Evolutionary conservation across 2,888 invertebrate genomes (phyloP), one percentile per base, ranked within the genome.

Genomic region (Cheilosia variabilis): DNA sequence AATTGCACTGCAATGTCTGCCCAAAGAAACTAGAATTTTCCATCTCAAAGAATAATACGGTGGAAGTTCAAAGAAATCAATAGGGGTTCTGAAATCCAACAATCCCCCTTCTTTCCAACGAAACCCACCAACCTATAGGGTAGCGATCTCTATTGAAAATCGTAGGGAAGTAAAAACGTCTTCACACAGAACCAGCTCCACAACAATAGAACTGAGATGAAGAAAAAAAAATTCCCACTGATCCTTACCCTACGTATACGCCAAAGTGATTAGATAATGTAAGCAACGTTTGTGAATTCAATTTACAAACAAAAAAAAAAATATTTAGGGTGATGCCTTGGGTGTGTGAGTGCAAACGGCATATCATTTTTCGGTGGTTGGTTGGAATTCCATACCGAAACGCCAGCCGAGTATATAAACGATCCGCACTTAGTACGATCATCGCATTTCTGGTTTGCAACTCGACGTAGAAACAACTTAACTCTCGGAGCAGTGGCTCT

Each of bases 381-480:
- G 15, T 72, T 55, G 68, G 57, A 71, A 63, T 78, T 68, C 57
- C 13, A 57, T 63, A n/a, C 34, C 17, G 55, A 62, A 65, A 34
- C 24, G 19, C 41, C 27, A 60, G 71, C 41, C 83, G 60, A 80
- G 80, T 84, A 84, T 84, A 84, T 68, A 84, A 80, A 75, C 37
- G 84, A 84, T 79, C 80, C 24, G 47, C 84, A 71, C 43, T 75
- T 43, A 1, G 31, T 65, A 66, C 71, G 84, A 84, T 84, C 84
- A 84, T 84, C 80, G 80, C 80, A 84, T 84, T 84, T 84, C 84
- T 84, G 75, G 84, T 84, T 84, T 84, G 84, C 84, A 84, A 80
- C 80, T 84, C 75, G 50, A 75, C 69, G 75, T 80, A 65, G 75
- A 76, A 71, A 80, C 80, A 84, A 71, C 84, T 34, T 5, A 24